Conservation (phyloP, 2,888 invertebrate species). For the Cylloceria caligata region DNA sequence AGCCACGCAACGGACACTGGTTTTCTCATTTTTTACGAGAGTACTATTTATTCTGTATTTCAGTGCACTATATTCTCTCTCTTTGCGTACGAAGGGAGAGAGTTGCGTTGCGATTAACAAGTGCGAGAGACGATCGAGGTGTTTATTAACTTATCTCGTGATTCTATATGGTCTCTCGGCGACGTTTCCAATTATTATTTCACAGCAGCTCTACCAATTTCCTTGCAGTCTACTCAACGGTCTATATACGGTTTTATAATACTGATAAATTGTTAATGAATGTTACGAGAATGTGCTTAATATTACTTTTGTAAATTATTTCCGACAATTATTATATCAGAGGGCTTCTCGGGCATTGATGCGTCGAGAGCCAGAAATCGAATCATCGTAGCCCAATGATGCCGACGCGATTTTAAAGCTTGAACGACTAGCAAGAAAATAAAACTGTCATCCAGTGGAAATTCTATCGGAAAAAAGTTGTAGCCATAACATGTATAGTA, state of each 20-base stretch:
- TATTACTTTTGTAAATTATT: constrained; percentile 42
- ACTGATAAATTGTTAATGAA: constrained; percentile 33
- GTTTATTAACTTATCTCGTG: constrained; percentile 66
- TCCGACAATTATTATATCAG: too few relatives aligned
- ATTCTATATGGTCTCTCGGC: constrained; percentile 58
- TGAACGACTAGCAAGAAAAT: too few relatives aligned
- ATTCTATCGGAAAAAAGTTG: too few relatives aligned
- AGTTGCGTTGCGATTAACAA: constrained; percentile 40
- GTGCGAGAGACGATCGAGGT: constrained; percentile 51
- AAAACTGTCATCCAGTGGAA: too few relatives aligned
- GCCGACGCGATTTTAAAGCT: not conserved
- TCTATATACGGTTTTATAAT: not conserved
- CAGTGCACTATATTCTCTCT: constrained; percentile 38
- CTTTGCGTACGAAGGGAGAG: constrained; percentile 25
- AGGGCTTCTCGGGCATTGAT: too few relatives aligned
- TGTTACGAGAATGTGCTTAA: constrained; percentile 21
- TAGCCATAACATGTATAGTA: too few relatives aligned
- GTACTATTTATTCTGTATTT: constrained; percentile 57
- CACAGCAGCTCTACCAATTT: constrained; percentile 50
- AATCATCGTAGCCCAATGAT: not conserved
- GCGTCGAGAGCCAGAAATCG: not conserved
- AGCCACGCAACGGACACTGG: constrained; percentile 41
- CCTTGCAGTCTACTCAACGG: constrained; percentile 2
- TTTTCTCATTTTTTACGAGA: constrained; percentile 50
- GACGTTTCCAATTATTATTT: constrained; percentile 60